Evolutionary conservation across 2,113 vertebrate genomes (phyloP).

Genomic region (Dasypus novemcinctus): DNA sequence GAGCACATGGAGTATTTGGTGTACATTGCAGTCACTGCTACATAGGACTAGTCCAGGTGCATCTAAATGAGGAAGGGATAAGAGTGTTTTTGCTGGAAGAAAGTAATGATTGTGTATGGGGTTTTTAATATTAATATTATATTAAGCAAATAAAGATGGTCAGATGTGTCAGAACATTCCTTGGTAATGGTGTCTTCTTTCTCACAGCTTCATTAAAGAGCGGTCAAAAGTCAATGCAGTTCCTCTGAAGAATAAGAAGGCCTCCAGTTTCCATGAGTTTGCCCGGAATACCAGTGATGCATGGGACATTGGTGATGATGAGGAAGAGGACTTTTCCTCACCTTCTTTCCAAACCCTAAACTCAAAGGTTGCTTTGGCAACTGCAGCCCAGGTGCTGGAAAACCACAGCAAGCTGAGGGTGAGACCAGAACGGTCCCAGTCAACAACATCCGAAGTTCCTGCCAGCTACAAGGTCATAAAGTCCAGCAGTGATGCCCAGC

Average conservation of each 20-base stretch:
- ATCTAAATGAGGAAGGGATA: neutral
- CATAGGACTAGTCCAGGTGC: neutral
- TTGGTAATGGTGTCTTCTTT: conserved; percentile 44
- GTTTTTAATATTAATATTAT: neutral
- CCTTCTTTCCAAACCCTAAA: conserved; percentile 82
- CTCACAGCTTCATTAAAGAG: conserved; percentile 91
- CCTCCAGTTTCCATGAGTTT: conserved; percentile 95
- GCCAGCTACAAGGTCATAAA: conserved; percentile 89
- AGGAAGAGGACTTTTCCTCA: conserved; percentile 87
- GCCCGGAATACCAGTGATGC: conserved; percentile 95
- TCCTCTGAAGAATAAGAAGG: conserved; percentile 91
- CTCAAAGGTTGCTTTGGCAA: conserved; percentile 83
- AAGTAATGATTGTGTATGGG: neutral
- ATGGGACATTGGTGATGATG: conserved; percentile 96
- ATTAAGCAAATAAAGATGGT: neutral
- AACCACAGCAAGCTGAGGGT: conserved; percentile 80
- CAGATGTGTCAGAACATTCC: neutral
- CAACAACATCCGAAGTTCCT: conserved; percentile 69
- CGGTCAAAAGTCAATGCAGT: conserved; percentile 86
- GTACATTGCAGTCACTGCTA: neutral
- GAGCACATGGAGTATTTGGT: neutral
- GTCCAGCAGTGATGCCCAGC: conserved; percentile 91
- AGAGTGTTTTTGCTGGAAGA: neutral
- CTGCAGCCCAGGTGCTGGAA: conserved; percentile 81
- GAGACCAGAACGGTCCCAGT: conserved; percentile 80